These are phyloP conservation scores for Crioceris asparagi DNA, from an alignment of 2,888 invertebrate genomes.

Conservation along the genomic window DNA sequence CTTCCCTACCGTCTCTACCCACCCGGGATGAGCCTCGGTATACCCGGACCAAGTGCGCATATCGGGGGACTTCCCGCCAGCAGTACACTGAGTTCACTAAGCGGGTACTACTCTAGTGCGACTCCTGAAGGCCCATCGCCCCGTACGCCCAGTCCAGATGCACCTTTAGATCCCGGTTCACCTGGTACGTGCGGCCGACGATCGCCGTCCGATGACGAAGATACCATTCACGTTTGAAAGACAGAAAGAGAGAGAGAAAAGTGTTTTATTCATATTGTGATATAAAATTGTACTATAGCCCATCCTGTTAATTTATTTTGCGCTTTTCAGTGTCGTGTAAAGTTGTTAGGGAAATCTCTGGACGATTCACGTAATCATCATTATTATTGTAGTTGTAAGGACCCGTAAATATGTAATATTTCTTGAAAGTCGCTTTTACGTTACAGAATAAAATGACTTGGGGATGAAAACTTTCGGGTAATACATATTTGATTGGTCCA, in stretches of 20 bases:
- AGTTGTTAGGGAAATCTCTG: too few species aligned
- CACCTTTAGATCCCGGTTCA: constrained; percentile 52
- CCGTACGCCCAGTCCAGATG: constrained; percentile 38
- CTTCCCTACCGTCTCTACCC: constrained; percentile 64
- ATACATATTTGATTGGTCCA: too few species aligned
- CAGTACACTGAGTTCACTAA: constrained; percentile 47
- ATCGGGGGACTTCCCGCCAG: constrained; percentile 56
- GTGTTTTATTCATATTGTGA: constrained; percentile 27
- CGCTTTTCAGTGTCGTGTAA: constrained; percentile 34
- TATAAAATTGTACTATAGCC: constrained; percentile 33
- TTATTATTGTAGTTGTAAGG: too few species aligned
- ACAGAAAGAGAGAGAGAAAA: constrained; percentile 6
- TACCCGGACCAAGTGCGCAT: constrained; percentile 59
- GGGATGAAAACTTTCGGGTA: too few species aligned
- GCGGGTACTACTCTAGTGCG: constrained; percentile 44
- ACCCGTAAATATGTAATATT: too few species aligned
- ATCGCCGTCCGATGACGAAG: constrained; percentile 48
- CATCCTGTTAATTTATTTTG: constrained; percentile 34
- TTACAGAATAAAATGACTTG: too few species aligned
- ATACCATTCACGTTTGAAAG: constrained; percentile 50
- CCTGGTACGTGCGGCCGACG: constrained; percentile 40
- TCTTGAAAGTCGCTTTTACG: too few species aligned
- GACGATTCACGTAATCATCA: too few species aligned
- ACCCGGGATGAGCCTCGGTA: constrained; percentile 46
- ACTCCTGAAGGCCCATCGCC: constrained; percentile 41